These are phyloP conservation scores for Euphydryas editha DNA, from an alignment of 2,888 invertebrate genomes.

Conservation along the genomic window DNA sequence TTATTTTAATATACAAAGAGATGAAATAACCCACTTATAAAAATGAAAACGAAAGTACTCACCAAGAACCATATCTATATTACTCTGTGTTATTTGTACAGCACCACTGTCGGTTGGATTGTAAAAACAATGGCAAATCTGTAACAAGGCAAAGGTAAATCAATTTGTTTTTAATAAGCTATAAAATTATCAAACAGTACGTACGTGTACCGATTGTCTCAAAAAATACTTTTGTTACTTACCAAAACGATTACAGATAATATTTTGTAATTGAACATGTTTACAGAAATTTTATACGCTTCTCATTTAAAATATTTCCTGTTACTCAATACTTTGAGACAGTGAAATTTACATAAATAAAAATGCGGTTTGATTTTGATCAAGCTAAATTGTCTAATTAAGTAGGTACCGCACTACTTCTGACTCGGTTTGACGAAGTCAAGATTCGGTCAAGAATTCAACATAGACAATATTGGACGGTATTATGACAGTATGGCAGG, in stretches of 20 bases:
- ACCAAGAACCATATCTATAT: conserved; percentile 94
- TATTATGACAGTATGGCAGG: too few species aligned
- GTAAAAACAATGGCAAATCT: conserved; percentile 85
- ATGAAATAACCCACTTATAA: conserved; percentile 7
- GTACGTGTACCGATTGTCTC: conserved; percentile 50
- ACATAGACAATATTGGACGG: too few species aligned
- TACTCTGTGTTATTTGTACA: conserved; percentile 90
- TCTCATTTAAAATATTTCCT: conserved; percentile 4
- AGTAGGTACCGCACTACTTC: conserved; percentile 26
- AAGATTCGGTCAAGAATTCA: background rate
- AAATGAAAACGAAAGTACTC: conserved; percentile 54
- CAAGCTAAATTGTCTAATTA: conserved; percentile 11
- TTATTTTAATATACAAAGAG: background rate
- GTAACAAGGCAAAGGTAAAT: conserved; percentile 66
- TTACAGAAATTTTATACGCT: conserved; percentile 44
- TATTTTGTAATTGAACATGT: conserved; percentile 60
- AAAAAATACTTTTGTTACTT: conserved; percentile 49
- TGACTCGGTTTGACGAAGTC: conserved; percentile 12
- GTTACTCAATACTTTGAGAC: background rate
- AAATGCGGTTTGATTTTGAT: conserved; percentile 22
- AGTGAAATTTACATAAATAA: background rate
- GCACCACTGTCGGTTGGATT: conserved; percentile 92
- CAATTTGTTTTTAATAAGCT: conserved; percentile 64
- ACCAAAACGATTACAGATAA: conserved; percentile 67
- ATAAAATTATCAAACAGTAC: conserved; percentile 66